Evolutionary conservation across 2,797 vertebrate genomes (phyloP).

Genomic region (Mastacembelus armatus): DNA sequence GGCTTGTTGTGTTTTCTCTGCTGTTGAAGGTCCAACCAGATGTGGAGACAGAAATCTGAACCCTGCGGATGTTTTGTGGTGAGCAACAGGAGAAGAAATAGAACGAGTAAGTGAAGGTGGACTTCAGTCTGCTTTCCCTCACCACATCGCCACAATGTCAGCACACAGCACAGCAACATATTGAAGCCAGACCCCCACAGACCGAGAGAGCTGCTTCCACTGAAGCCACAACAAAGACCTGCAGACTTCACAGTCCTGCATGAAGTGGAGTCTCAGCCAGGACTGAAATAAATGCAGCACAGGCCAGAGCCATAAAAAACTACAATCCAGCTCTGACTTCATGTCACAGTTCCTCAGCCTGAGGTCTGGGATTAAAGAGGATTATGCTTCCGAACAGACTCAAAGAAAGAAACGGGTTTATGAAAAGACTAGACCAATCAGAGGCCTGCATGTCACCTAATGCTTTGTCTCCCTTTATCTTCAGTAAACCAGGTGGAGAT

Average conservation of each 20-base stretch:
- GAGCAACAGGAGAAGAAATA: constrained; percentile 77
- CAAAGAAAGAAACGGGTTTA: too few species aligned
- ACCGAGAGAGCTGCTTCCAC: constrained; percentile 88
- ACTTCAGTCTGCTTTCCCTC: constrained; percentile 90
- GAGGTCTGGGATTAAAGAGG: too few species aligned
- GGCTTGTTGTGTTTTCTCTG: background rate
- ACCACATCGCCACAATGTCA: constrained; percentile 94
- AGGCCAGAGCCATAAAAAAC: constrained; percentile 49
- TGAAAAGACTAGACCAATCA: too few species aligned
- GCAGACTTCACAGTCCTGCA: constrained; percentile 66
- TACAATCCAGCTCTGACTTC: background rate
- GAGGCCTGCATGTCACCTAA: too few species aligned
- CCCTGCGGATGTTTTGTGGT: constrained; percentile 22
- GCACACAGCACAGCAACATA: constrained; percentile 87
- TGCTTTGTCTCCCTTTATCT: too few species aligned
- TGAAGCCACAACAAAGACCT: constrained; percentile 91
- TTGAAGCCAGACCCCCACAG: constrained; percentile 92
- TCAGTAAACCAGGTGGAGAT: too few species aligned
- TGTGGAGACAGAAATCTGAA: constrained; percentile 13
- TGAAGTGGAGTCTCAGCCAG: constrained; percentile 49
- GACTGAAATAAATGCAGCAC: constrained; percentile 72
- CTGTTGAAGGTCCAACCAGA: constrained; percentile 10
- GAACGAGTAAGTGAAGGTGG: constrained; percentile 89
- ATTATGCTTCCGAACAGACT: too few species aligned
- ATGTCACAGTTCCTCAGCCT: too few species aligned